Percentiles rank a stretch among this genome's conserved stretches.
Evolutionary conservation across 2,888 invertebrate species (phyloP).

Genomic region (Pristionchus japonicus): DNA sequence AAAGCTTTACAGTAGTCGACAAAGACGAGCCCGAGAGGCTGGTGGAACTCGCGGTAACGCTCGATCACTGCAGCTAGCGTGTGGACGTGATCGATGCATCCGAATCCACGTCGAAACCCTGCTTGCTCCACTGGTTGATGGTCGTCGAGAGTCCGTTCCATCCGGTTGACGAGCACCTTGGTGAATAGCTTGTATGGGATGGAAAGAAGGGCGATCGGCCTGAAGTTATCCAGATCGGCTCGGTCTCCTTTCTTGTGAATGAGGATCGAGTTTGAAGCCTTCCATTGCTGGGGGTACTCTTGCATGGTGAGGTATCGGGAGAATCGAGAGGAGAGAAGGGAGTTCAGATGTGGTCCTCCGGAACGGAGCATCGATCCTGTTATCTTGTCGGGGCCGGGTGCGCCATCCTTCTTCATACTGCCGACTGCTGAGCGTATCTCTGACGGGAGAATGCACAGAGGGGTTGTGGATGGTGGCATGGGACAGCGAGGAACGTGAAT

Average conservation of each 20-base stretch:
- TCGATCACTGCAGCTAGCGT: no score
- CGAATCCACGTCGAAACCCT: no score
- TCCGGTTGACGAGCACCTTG: slow-evolving; percentile 7
- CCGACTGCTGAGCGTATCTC: background rate
- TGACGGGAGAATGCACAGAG: slow-evolving; percentile 17
- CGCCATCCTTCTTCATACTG: background rate
- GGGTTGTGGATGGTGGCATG: background rate
- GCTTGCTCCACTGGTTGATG: slow-evolving; percentile 9
- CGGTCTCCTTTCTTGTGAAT: slow-evolving; percentile 52
- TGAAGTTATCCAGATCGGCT: slow-evolving; percentile 49
- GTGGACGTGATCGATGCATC: slow-evolving; percentile 45
- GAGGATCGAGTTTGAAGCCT: slow-evolving; percentile 47
- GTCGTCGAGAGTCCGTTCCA: background rate
- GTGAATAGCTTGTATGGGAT: slow-evolving; percentile 48
- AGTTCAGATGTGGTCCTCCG: background rate
- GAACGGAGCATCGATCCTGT: slow-evolving; percentile 39
- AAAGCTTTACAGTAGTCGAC: no score
- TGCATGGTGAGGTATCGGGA: background rate
- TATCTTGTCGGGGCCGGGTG: slow-evolving; percentile 43
- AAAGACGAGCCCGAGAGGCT: no score
- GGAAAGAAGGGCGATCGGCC: slow-evolving; percentile 50
- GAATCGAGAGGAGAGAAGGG: slow-evolving; percentile 41
- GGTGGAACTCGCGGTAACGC: no score
- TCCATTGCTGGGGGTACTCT: slow-evolving; percentile 33
- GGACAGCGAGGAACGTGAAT: background rate